Conservation (phyloP, 1,140 invertebrate species). For the Leptoteleia sp. region DNA sequence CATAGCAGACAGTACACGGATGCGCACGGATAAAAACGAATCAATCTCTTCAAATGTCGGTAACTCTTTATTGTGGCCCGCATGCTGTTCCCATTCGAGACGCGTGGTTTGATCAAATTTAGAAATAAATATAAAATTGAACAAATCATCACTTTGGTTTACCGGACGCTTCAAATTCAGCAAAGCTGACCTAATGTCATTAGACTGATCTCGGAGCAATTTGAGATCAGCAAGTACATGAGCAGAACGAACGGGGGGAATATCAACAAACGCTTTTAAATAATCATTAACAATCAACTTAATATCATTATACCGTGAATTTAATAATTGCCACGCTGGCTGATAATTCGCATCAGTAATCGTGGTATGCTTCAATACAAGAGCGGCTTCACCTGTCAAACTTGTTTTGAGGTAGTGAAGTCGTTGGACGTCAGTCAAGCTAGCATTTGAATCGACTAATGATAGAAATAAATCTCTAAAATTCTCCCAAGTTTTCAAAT, state of each 20-base stretch:
- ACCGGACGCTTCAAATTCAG: slow-evolving; percentile 10
- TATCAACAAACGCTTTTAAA: slow-evolving; percentile 7
- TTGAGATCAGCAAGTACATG: slow-evolving; percentile 1
- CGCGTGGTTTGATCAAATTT: slow-evolving; percentile 9
- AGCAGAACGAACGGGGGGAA: background rate
- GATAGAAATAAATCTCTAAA: slow-evolving; percentile 11
- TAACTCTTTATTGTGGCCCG: background rate
- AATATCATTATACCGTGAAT: slow-evolving; percentile 1
- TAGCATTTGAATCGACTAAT: background rate
- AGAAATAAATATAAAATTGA: slow-evolving; percentile 15
- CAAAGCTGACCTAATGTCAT: slow-evolving; percentile 9
- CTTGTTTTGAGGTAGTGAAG: slow-evolving; percentile 17
- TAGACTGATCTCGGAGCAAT: slow-evolving; percentile 1
- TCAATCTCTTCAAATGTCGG: background rate
- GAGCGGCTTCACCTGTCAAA: too few relatives aligned
- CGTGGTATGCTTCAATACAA: too few relatives aligned
- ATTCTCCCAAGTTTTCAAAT: background rate
- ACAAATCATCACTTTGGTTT: slow-evolving; percentile 12
- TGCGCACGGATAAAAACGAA: background rate
- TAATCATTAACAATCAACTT: slow-evolving; percentile 13
- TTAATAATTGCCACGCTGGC: background rate
- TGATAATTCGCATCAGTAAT: too few relatives aligned
- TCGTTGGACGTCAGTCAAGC: background rate
- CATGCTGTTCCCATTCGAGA: slow-evolving; percentile 7
- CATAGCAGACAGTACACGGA: too few relatives aligned